Evolutionary conservation across 2,113 vertebrate species (phyloP).

Genomic region (Hyla sarda): DNA sequence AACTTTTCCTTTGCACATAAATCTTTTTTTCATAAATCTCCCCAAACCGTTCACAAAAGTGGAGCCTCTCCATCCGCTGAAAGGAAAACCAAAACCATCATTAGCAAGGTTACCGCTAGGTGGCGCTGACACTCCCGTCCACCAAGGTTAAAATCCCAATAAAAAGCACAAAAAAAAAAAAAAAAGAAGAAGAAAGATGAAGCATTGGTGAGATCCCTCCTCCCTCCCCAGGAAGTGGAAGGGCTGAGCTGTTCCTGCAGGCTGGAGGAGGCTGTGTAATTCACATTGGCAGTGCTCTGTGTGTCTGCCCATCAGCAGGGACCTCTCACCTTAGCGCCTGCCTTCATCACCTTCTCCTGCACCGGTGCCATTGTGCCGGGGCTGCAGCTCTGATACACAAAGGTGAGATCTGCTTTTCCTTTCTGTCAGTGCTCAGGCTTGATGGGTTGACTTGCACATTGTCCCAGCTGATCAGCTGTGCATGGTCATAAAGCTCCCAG

Average conservation of each 20-base stretch:
- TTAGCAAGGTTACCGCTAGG: not conserved
- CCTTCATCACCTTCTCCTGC: too few species aligned
- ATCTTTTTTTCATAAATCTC: too few species aligned
- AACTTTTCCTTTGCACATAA: too few species aligned
- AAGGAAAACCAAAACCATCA: not conserved
- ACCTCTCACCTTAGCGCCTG: not conserved
- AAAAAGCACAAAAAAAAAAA: too few species aligned
- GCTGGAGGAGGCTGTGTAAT: constrained; percentile 37
- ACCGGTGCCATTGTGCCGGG: not conserved
- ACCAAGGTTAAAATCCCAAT: constrained; percentile 37
- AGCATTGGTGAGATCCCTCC: constrained; percentile 49
- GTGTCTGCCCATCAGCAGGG: not conserved
- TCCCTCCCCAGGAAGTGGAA: constrained; percentile 56
- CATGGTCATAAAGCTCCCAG: not conserved
- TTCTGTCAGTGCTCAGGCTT: not conserved
- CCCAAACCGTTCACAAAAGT: too few species aligned
- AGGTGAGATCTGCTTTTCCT: constrained; percentile 2
- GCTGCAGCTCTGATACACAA: not conserved
- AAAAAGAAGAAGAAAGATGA: constrained; percentile 40
- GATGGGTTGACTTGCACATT: not conserved
- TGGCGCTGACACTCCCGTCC: constrained; percentile 12
- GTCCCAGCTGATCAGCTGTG: constrained; percentile 24
- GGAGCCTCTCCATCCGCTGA: too few species aligned
- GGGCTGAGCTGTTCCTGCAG: constrained; percentile 60
- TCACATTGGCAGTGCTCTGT: constrained; percentile 33